phyloP scores from a whole-genome alignment of 2,888 invertebrate species.

The Andrena haemorrhoa region DNA sequence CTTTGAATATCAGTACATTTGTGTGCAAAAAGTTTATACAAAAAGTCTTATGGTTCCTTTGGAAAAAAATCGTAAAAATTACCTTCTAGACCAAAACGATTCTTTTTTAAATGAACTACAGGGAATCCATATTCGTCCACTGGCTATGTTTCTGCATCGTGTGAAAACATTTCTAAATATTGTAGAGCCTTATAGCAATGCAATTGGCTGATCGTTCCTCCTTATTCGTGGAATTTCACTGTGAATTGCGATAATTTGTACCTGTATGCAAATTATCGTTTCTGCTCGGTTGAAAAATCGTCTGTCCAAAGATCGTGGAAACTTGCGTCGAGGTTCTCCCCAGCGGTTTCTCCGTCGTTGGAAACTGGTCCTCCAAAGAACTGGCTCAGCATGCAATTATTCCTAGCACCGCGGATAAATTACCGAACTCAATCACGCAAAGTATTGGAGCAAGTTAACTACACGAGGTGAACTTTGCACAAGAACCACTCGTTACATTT shows the following conservation, averaged over 20 bases:
- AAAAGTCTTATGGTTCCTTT: no score
- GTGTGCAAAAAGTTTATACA: no score
- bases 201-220: neutral
- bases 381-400: conserved; percentile 73
- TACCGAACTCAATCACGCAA: conserved; percentile 68
- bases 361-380: conserved; percentile 44
- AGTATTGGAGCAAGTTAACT: conserved; percentile 10
- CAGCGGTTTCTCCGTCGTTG: conserved; percentile 28
- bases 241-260: conserved; percentile 2
- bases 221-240: conserved; percentile 5
- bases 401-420: conserved; percentile 75
- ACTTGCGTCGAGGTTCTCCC: neutral
- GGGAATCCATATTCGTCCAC: neutral
- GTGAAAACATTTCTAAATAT: neutral
- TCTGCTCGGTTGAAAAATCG: conserved; percentile 14
- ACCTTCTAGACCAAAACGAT: neutral
- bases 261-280: conserved; percentile 11
- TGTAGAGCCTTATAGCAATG: neutral
- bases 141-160: neutral
- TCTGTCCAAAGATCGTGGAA: conserved; percentile 15
- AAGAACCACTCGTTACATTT: neutral
- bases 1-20: no score
- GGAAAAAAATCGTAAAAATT: no score
- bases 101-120: neutral
- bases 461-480: conserved; percentile 1